Percentiles rank a stretch among this genome's conserved stretches.
Conservation (phyloP, 2,113 vertebrate species). For the Lanius collurio region DNA sequence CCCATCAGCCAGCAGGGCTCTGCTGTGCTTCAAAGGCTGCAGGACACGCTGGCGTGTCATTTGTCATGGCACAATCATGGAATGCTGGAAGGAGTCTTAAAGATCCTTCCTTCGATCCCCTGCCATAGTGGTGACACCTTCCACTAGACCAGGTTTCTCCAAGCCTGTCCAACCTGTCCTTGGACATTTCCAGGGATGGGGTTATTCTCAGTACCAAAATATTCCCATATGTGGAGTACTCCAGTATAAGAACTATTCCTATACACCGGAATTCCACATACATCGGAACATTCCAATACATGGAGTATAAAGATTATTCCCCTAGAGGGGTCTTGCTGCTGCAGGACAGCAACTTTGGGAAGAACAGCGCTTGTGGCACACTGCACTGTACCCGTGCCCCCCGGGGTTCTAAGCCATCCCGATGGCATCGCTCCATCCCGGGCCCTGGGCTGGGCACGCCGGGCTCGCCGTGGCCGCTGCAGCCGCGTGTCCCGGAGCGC, state of each 20-base stretch:
- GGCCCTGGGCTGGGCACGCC: not conserved
- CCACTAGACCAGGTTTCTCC: not conserved
- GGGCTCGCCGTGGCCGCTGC: fast-evolving
- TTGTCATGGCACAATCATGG: fast-evolving
- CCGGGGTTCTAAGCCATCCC: not conserved
- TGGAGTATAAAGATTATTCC: not conserved
- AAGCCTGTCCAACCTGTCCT: not conserved
- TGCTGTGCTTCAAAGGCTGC: fast-evolving
- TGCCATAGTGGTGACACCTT: not conserved
- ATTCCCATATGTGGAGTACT: not conserved
- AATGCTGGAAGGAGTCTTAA: not conserved
- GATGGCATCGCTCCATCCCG: not conserved
- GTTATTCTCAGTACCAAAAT: not conserved
- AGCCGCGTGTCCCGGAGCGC: fast-evolving
- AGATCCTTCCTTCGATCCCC: not conserved
- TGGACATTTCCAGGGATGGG: not conserved
- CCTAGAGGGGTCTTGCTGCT: not conserved
- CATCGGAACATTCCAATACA: not conserved
- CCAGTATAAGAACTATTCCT: not conserved
- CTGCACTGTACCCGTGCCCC: not conserved
- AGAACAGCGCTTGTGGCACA: not conserved
- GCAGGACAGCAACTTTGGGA: not conserved
- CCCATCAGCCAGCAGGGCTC: too few relatives aligned
- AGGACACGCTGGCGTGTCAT: not conserved
- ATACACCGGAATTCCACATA: not conserved